Base-by-base conservation (phyloP, 2,888 invertebrate genomes). In the Erebia ligea region DNA sequence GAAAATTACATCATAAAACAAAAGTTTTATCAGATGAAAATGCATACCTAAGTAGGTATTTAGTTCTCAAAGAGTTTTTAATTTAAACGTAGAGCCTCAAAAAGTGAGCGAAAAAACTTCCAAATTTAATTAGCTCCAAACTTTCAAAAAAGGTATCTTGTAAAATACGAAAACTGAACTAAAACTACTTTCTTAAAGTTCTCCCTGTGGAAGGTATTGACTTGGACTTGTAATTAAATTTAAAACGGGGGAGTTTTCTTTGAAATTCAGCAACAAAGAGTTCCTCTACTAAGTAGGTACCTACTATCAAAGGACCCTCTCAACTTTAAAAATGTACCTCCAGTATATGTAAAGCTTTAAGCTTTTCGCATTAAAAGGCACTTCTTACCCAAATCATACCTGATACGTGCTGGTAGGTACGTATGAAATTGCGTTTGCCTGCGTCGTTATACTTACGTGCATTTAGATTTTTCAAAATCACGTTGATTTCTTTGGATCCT, bases 171-270 rank as follows among this genome's bases (percentile, higher is more conserved):
- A 54, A 42, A 40, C 54, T 52, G 8, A 17, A 40, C 17, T 52
- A 64, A 34, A 40, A 64, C 64, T 40, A 52, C 52, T 64, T 52
- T n/a, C 52, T 8, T 13, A 48, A 62, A 62, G 62, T 62, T 62
- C 6, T 5, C 61, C 58, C 42, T 25, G 50, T 52, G 54, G 1
- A 11, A 64, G 64, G 54, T 52, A 64, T 64, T 64, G 54, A 64
- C 52, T 54, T 5, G 40, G 54, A 64, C 54, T 64, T 52, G 40
- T 40, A 64, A 64, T 64, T 64, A 52, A 64, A 64, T 64, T 64
- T 52, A 54, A 54, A 34, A n/a, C 34, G 34, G 11, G 11, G 52
- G 40, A 64, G 40, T 17, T 64, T 64, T 54, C 63, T 54, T 54
- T 40, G 45, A 62, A 62, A 45, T 48, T 19, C 45, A 62, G 62